Evolutionary conservation across 2,113 vertebrate genomes (phyloP).

Genomic region (Hypanus sabinus): DNA sequence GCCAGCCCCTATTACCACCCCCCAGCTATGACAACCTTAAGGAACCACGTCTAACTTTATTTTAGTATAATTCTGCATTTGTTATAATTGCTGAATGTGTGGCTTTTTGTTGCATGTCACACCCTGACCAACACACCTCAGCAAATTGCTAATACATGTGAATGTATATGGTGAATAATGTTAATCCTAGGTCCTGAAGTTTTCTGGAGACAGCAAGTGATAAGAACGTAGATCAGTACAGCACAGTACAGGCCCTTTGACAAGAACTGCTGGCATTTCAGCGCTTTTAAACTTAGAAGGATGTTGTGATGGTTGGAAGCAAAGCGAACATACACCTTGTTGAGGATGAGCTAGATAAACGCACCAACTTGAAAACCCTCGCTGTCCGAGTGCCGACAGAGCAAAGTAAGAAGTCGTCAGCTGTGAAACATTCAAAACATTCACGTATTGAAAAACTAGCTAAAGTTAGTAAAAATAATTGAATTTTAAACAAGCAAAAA

Average conservation of each 20-base stretch:
- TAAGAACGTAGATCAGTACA: no score
- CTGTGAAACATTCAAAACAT: background rate
- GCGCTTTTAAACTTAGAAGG: background rate
- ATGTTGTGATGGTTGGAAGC: background rate
- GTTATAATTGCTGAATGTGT: no score
- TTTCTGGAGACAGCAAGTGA: background rate
- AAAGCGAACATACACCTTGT: background rate
- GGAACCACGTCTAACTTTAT: no score
- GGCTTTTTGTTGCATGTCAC: no score
- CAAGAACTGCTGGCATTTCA: background rate
- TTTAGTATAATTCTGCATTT: no score
- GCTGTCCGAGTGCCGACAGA: background rate
- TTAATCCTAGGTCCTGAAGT: no score
- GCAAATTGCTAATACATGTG: no score
- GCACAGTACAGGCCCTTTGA: no score
- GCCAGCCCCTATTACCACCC: no score
- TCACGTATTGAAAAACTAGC: background rate
- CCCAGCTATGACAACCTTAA: no score
- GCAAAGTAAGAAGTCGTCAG: background rate
- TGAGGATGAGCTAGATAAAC: background rate
- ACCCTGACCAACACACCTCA: no score
- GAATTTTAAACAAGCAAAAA: background rate
- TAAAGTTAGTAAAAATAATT: background rate
- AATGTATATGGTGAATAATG: no score
- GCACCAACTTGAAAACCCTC: background rate